phyloP scores from a whole-genome alignment of 2,888 invertebrate species.

The Fragum sueziense region DNA sequence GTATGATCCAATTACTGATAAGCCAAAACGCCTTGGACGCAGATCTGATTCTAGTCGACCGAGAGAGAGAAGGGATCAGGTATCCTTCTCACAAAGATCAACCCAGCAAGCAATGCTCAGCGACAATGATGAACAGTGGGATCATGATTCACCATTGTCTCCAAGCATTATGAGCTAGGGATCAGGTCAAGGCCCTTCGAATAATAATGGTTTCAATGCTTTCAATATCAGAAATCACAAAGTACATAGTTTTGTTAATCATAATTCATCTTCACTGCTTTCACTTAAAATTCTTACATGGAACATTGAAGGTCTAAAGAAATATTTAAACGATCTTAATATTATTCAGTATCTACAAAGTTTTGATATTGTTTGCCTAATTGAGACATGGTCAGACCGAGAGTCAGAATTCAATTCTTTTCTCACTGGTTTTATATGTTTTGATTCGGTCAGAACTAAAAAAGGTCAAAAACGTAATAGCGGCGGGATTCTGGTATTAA shows the following conservation, averaged over 20 bases:
- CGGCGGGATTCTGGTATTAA: neutral
- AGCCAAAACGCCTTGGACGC: neutral
- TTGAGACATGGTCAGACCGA: slow-evolving; percentile 3
- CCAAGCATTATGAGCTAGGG: neutral
- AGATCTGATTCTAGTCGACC: neutral
- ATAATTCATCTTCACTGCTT: too few relatives aligned
- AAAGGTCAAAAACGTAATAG: neutral
- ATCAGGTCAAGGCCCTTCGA: neutral
- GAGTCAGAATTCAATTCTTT: neutral
- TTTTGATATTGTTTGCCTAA: neutral
- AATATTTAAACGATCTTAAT: neutral
- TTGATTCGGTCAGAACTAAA: neutral
- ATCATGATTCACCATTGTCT: neutral
- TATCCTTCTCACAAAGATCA: neutral
- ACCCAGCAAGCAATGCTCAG: neutral
- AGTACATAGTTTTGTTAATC: too few relatives aligned
- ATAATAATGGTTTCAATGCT: too few relatives aligned
- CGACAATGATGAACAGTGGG: neutral
- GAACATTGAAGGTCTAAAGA: slow-evolving; percentile 3
- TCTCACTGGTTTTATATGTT: neutral
- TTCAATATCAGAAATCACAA: too few relatives aligned
- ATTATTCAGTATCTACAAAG: neutral
- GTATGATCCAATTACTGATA: slow-evolving; percentile 16
- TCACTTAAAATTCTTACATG: neutral
- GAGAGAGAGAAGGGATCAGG: too few relatives aligned